These are phyloP conservation scores for Drosophila rufa DNA, from an alignment of 1,140 invertebrate genomes.

Conservation along the genomic window DNA sequence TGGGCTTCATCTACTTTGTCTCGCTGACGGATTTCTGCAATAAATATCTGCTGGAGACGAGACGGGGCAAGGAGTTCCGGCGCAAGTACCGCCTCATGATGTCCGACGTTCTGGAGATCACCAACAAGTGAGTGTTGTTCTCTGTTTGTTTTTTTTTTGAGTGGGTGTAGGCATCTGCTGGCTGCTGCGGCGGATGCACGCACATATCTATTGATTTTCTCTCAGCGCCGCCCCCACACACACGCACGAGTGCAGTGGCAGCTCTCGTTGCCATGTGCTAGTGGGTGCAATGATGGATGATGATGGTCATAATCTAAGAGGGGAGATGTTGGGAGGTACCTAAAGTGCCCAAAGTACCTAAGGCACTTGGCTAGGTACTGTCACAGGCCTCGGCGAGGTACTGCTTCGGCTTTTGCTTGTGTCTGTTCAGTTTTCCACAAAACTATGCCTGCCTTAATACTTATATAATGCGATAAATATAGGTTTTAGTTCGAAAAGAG, in stretches of 20 bases:
- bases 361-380: background rate
- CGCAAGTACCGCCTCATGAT: slow-evolving; percentile 88
- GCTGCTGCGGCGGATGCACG: background rate
- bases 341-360: background rate
- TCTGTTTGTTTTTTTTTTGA: no score
- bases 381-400: background rate
- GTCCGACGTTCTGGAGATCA: slow-evolving; percentile 89
- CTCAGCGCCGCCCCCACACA: slow-evolving; percentile 12
- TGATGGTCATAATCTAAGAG: background rate
- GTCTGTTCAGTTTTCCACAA: background rate
- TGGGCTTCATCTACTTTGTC: slow-evolving; percentile 88
- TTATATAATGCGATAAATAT: slow-evolving; percentile 28
- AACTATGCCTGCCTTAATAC: slow-evolving; percentile 16
- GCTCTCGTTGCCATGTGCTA: slow-evolving; percentile 16
- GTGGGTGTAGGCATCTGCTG: background rate
- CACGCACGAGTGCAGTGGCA: slow-evolving; percentile 4
- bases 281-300: background rate
- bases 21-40: slow-evolving; percentile 88
- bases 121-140: slow-evolving; percentile 88
- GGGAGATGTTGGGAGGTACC: background rate
- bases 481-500: slow-evolving; percentile 1
- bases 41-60: slow-evolving; percentile 87
- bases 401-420: background rate
- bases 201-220: slow-evolving; percentile 48
- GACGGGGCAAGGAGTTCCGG: slow-evolving; percentile 86